phyloP scores from a whole-genome alignment of 2,888 invertebrate species.

The Tetragonula carbonaria region DNA sequence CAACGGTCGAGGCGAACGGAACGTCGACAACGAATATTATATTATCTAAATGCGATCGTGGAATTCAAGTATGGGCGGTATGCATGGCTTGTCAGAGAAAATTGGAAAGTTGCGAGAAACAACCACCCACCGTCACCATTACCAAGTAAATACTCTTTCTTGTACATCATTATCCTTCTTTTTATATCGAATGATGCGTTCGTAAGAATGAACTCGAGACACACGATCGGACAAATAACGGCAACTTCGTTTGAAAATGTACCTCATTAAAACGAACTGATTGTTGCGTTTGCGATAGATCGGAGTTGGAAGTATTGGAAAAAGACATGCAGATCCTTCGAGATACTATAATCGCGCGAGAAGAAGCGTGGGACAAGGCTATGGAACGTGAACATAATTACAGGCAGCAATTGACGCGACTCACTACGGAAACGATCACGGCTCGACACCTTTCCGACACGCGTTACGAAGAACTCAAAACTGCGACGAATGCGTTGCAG shows the following conservation, averaged over 20 bases:
- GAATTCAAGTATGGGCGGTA: slow-evolving; percentile 67
- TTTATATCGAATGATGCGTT: neutral
- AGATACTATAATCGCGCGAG: slow-evolving; percentile 74
- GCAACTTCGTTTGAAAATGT: neutral
- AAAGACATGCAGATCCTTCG: slow-evolving; percentile 76
- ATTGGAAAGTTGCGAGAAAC: slow-evolving; percentile 63
- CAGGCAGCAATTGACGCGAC: slow-evolving; percentile 76
- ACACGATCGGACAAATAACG: neutral
- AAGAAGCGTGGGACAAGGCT: slow-evolving; percentile 75
- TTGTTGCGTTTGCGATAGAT: slow-evolving; percentile 60
- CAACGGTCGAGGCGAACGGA: slow-evolving; percentile 33
- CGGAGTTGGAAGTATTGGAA: slow-evolving; percentile 77
- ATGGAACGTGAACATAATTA: slow-evolving; percentile 77
- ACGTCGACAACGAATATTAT: slow-evolving; percentile 62
- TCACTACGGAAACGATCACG: slow-evolving; percentile 76
- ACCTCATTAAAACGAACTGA: neutral
- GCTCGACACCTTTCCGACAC: slow-evolving; percentile 77
- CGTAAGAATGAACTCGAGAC: neutral
- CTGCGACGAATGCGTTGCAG: slow-evolving; percentile 46
- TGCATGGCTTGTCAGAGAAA: slow-evolving; percentile 72
- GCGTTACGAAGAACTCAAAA: slow-evolving; percentile 74
- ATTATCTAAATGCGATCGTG: slow-evolving; percentile 52
- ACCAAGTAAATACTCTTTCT: slow-evolving; percentile 68
- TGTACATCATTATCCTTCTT: neutral
- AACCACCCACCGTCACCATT: slow-evolving; percentile 71